phyloP scores from a whole-genome alignment of 2,797 vertebrate genomes.

The Florisuga fusca region DNA sequence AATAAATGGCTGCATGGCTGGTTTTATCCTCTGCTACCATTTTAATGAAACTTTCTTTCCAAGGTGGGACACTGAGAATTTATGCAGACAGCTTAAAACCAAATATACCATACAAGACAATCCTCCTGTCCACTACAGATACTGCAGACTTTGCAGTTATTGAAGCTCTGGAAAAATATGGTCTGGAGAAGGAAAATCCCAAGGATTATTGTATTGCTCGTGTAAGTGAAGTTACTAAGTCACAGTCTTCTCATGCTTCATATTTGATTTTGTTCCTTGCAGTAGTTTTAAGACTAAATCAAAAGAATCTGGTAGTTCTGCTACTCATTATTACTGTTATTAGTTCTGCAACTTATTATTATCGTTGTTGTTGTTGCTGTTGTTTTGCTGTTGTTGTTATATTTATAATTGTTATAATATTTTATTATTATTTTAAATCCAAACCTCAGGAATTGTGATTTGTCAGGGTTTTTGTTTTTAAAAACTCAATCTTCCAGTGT shows the following conservation, averaged over 20 bases:
- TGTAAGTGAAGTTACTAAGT: conserved; percentile 76
- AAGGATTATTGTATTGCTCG: conserved; percentile 95
- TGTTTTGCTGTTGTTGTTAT: background rate
- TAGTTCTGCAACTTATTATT: too few species aligned
- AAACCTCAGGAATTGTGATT: background rate
- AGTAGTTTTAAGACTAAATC: background rate
- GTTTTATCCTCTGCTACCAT: background rate
- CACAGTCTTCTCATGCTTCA: background rate
- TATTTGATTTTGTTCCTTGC: background rate
- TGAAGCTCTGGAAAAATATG: conserved; percentile 96
- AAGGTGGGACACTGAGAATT: conserved; percentile 95
- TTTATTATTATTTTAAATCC: too few species aligned
- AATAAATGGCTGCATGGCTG: background rate
- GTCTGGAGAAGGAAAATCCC: conserved; percentile 95
- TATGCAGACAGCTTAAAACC: conserved; percentile 97
- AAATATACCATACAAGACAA: conserved; percentile 98
- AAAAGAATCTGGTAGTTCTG: background rate
- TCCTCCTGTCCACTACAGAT: conserved; percentile 95
- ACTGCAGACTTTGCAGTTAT: conserved; percentile 94
- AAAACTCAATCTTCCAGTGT: background rate
- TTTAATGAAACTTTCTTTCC: conserved; percentile 42
- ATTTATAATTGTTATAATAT: too few species aligned
- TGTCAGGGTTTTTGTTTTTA: background rate
- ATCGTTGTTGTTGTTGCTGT: too few species aligned
- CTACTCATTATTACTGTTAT: background rate